Percentiles rank a stretch among this genome's conserved stretches.
These are phyloP conservation scores for Serranus cabrilla DNA, from an alignment of 2,797 vertebrate species.

Conservation along the genomic window DNA sequence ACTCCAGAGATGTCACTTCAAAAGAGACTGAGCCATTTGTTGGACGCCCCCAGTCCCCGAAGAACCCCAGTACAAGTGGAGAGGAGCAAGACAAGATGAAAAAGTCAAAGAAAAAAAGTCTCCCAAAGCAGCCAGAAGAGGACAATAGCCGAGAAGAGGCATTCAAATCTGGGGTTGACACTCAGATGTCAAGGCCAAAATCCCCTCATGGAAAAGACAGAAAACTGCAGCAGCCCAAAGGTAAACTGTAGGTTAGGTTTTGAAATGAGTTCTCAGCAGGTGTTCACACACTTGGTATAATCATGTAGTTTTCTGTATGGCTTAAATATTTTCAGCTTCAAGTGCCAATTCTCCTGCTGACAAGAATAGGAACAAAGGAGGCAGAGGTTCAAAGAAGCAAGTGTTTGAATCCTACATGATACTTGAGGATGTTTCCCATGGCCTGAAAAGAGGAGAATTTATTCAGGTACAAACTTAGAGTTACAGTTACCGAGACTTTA, in stretches of 20 bases:
- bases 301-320: not conserved
- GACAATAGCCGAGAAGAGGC: slow-evolving; percentile 40
- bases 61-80: slow-evolving; percentile 35
- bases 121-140: slow-evolving; percentile 64
- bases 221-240: slow-evolving; percentile 61
- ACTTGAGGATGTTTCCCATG: slow-evolving; percentile 90
- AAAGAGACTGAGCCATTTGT: slow-evolving; percentile 35
- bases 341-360: slow-evolving; percentile 79
- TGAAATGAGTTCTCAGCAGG: not conserved
- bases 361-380: slow-evolving; percentile 83
- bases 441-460: slow-evolving; percentile 93
- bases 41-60: slow-evolving; percentile 44
- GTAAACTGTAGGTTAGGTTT: slow-evolving; percentile 53
- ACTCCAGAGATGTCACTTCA: slow-evolving; percentile 37
- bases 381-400: slow-evolving; percentile 87
- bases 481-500: not conserved
- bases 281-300: not conserved
- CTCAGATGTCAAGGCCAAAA: slow-evolving; percentile 43
- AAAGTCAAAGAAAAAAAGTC: slow-evolving; percentile 80
- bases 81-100: slow-evolving; percentile 71
- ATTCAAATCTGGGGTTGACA: slow-evolving; percentile 26
- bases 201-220: slow-evolving; percentile 56
- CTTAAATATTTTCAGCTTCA: slow-evolving; percentile 53
- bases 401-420: slow-evolving; percentile 93
- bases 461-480: slow-evolving; percentile 87